Conservation (phyloP, 2,888 invertebrate genomes). For the Phalangium opilio region DNA sequence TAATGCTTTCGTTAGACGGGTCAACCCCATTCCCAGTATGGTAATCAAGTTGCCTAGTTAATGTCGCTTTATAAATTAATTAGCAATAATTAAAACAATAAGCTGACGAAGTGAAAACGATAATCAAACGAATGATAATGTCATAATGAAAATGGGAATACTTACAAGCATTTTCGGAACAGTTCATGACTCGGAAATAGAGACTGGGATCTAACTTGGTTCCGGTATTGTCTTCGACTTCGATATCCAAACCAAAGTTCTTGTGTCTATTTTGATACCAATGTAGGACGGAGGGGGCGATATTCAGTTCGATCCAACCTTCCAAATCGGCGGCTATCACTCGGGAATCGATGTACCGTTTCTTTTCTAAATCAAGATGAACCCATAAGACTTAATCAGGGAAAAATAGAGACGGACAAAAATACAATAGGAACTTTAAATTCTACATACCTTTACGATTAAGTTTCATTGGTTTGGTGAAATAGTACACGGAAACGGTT, state of each 20-base stretch:
- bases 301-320: conserved; percentile 21
- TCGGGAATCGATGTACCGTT: conserved; percentile 17
- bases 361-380: conserved; percentile 18
- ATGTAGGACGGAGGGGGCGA: conserved; percentile 14
- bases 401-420: too few relatives aligned
- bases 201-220: conserved; percentile 16
- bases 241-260: conserved; percentile 20
- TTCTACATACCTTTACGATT: conserved; percentile 15
- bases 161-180: conserved; percentile 13
- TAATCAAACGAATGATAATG: too few relatives aligned
- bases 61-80: too few relatives aligned
- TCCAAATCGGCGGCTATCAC: conserved; percentile 14
- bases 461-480: conserved; percentile 16
- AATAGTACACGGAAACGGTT: conserved; percentile 19
- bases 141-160: too few relatives aligned
- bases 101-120: too few relatives aligned
- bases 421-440: too few relatives aligned
- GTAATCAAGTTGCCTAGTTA: too few relatives aligned
- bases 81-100: too few relatives aligned
- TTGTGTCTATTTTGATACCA: conserved; percentile 17
- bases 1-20: too few relatives aligned
- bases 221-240: conserved; percentile 18
- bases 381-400: too few relatives aligned
- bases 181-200: conserved; percentile 20
- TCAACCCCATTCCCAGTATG: too few relatives aligned